These are phyloP conservation scores for Polypterus senegalus DNA, from an alignment of 2,113 vertebrate genomes.

Conservation along the genomic window DNA sequence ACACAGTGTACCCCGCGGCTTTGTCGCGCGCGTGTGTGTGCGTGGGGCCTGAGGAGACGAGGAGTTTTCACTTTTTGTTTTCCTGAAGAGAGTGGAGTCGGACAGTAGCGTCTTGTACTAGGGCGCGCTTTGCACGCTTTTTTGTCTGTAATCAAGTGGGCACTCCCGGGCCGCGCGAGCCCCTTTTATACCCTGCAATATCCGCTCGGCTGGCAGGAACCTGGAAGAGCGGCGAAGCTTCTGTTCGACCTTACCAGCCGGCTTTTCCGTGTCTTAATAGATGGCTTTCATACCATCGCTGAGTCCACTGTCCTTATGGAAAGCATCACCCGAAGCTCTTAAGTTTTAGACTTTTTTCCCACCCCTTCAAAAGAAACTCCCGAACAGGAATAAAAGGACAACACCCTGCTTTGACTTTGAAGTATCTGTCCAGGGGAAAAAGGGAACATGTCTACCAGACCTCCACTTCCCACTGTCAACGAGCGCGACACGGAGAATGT, in stretches of 20 bases:
- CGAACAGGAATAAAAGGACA: not conserved
- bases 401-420: conserved; percentile 13
- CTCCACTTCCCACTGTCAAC: conserved; percentile 83
- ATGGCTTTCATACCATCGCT: too few species aligned
- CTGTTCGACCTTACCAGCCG: not conserved
- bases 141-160: too few species aligned
- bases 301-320: not conserved
- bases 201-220: too few species aligned
- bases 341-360: not conserved
- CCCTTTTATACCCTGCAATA: too few species aligned
- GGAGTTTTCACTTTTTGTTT: too few species aligned
- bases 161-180: too few species aligned
- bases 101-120: not conserved
- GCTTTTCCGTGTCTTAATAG: not conserved
- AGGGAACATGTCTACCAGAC: conserved; percentile 80
- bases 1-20: conserved; percentile 19
- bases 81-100: conserved; percentile 17
- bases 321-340: not conserved
- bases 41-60: too few species aligned
- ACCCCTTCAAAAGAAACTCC: not conserved
- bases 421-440: conserved; percentile 21
- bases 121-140: not conserved
- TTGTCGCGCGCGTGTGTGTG: conserved; percentile 16
- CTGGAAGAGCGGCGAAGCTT: too few species aligned
- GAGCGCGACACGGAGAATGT: conserved; percentile 87